Percentiles rank a stretch among this genome's conserved stretches.
phyloP scores from a whole-genome alignment of 2,113 vertebrate species.

The Thryonomys swinderianus region DNA sequence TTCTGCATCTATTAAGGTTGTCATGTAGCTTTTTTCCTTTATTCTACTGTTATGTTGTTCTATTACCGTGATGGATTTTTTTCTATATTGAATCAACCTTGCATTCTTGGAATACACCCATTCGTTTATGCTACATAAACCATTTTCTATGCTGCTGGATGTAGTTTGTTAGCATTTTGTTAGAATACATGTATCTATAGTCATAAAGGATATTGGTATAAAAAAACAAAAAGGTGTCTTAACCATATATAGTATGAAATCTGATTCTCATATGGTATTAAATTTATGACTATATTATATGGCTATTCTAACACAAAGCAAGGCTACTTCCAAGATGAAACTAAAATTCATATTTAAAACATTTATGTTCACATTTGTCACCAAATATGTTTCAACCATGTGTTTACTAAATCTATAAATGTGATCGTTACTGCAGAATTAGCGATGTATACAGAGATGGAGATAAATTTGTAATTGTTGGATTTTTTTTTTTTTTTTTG shows the following conservation, averaged over 20 bases:
- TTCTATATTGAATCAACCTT: conserved; percentile 50
- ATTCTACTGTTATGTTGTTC: conserved; percentile 26
- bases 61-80: conserved; percentile 53
- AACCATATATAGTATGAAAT: neutral
- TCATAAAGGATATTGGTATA: conserved; percentile 53
- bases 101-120: conserved; percentile 51
- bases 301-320: conserved; percentile 16
- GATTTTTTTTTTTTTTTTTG: conserved; percentile 32
- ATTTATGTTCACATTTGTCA: neutral
- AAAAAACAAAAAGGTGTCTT: neutral
- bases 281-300: conserved; percentile 11
- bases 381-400: neutral
- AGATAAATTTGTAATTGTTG: neutral
- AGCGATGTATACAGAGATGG: neutral
- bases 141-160: conserved; percentile 67
- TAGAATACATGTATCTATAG: conserved; percentile 48
- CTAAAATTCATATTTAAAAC: conserved; percentile 12
- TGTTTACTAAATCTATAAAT: neutral
- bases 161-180: conserved; percentile 64
- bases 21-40: conserved; percentile 57
- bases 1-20: conserved; percentile 41
- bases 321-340: conserved; percentile 31
- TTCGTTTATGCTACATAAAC: conserved; percentile 54
- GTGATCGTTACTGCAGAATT: neutral
- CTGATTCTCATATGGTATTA: neutral